Percentiles rank a stretch among this genome's conserved stretches.
Conservation (phyloP, 2,113 vertebrate species). For the Abramis brama region DNA sequence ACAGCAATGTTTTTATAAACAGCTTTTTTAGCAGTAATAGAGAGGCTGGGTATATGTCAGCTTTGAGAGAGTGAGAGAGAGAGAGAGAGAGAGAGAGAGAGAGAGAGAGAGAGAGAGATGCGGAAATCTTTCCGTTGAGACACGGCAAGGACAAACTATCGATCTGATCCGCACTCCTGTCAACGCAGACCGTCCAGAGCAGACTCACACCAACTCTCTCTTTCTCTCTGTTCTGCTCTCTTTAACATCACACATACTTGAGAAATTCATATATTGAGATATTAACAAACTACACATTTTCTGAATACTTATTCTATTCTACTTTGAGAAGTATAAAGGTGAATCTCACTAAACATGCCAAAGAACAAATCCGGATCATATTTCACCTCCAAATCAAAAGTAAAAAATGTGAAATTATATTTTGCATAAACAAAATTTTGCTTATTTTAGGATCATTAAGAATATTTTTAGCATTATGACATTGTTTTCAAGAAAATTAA, state of each 20-base stretch:
- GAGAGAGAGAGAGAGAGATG: conserved; percentile 52
- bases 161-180: conserved; percentile 58
- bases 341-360: background rate
- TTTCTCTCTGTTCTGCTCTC: background rate
- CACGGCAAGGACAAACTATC: conserved; percentile 63
- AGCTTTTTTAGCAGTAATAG: background rate
- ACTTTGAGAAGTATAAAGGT: background rate
- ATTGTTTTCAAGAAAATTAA: background rate
- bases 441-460: background rate
- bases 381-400: background rate
- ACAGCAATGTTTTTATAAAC: conserved; percentile 12
- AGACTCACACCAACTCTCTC: conserved; percentile 25
- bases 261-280: background rate
- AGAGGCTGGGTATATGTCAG: conserved; percentile 9
- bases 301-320: background rate
- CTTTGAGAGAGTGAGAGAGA: background rate
- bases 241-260: conserved; percentile 4
- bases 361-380: background rate
- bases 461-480: background rate
- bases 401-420: background rate
- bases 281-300: background rate
- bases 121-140: conserved; percentile 56
- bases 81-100: background rate
- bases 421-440: background rate
- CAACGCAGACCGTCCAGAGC: conserved; percentile 48